Percentiles rank a stretch among this genome's conserved stretches.
phyloP scores from a whole-genome alignment of 1,140 invertebrate species.

The Drosophila yakuba region DNA sequence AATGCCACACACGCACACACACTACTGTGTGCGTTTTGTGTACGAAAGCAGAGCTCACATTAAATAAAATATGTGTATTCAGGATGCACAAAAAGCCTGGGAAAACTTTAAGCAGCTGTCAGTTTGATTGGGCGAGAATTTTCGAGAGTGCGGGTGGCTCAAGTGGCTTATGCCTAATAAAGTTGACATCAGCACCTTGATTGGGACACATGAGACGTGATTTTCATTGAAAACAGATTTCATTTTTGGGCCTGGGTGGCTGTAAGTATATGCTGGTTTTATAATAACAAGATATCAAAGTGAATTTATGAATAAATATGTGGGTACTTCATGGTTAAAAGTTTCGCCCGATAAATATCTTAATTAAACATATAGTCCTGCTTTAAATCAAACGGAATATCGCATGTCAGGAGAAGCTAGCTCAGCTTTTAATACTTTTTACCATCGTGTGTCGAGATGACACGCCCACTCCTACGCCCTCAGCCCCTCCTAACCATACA shows the following conservation, averaged over 20 bases:
- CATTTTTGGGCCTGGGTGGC: not conserved
- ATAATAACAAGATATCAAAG: not conserved
- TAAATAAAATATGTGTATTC: constrained; percentile 65
- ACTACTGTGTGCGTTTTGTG: constrained; percentile 6
- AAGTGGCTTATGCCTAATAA: constrained; percentile 68
- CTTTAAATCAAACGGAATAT: constrained; percentile 25
- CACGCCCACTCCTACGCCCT: constrained; percentile 14
- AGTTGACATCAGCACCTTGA: constrained; percentile 67
- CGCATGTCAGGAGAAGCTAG: constrained; percentile 6
- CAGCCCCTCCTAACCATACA: not conserved
- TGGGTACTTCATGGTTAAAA: not conserved
- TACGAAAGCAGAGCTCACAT: constrained; percentile 55
- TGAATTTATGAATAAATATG: too few species aligned
- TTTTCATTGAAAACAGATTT: constrained; percentile 57
- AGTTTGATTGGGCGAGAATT: constrained; percentile 63
- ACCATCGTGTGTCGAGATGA: constrained; percentile 15
- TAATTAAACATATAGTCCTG: constrained; percentile 9
- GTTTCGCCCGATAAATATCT: not conserved
- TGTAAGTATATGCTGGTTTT: not conserved
- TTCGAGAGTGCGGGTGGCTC: constrained; percentile 8
- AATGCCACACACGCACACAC: constrained; percentile 40
- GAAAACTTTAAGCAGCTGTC: constrained; percentile 78
- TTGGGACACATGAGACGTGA: constrained; percentile 51
- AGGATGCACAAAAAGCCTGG: constrained; percentile 23
- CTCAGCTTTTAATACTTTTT: constrained; percentile 12